These are phyloP conservation scores for Trialeurodes vaporariorum DNA, from an alignment of 1,140 invertebrate species.

Conservation along the genomic window DNA sequence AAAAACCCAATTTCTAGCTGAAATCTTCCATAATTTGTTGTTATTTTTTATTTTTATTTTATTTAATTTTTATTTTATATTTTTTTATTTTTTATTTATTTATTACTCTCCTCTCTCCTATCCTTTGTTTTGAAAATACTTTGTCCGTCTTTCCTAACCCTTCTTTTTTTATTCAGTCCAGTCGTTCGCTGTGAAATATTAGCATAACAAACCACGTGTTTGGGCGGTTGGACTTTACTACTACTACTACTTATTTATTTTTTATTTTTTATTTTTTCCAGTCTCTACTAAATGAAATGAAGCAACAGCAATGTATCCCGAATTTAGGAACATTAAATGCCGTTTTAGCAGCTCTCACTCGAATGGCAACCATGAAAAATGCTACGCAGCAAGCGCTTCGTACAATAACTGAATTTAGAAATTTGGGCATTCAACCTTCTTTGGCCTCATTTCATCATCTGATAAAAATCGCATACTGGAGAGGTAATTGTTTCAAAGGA, in stretches of 20 bases:
- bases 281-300: conserved; percentile 48
- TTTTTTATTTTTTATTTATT: conserved; percentile 11
- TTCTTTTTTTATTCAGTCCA: too few relatives aligned
- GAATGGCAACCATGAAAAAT: conserved; percentile 36
- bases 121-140: not conserved
- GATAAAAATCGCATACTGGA: conserved; percentile 50
- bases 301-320: conserved; percentile 42
- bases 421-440: conserved; percentile 54
- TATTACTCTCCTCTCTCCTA: too few relatives aligned
- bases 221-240: too few relatives aligned
- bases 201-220: too few relatives aligned
- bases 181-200: too few relatives aligned
- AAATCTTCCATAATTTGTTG: not conserved
- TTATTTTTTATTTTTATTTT: not conserved
- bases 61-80: conserved; percentile 10
- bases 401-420: conserved; percentile 51
- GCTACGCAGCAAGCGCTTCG: conserved; percentile 37
- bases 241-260: conserved; percentile 10
- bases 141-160: too few relatives aligned
- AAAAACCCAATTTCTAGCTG: too few relatives aligned
- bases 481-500: too few relatives aligned
- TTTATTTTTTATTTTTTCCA: conserved; percentile 21
- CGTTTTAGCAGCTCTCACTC: conserved; percentile 43
- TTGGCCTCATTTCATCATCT: conserved; percentile 62
- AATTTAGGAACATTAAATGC: conserved; percentile 64